Evolutionary conservation across 2,797 vertebrate genomes (phyloP).

Genomic region (Tinamus major): DNA sequence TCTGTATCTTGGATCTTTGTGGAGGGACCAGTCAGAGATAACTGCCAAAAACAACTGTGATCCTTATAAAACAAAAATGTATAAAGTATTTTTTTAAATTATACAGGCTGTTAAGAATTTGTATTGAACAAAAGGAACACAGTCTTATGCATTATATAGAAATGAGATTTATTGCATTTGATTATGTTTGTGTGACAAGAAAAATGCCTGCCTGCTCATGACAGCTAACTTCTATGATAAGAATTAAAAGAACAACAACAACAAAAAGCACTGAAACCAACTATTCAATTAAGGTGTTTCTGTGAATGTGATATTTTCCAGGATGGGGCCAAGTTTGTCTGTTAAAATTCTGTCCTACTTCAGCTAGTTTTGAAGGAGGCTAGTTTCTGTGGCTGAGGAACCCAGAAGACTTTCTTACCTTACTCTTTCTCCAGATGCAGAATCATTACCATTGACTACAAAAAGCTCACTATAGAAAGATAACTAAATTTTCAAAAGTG

Average conservation of each 20-base stretch:
- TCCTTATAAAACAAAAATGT: neutral
- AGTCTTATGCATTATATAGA: constrained; percentile 62
- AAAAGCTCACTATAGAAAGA: constrained; percentile 49
- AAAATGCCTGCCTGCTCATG: constrained; percentile 44
- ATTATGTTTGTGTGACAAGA: constrained; percentile 64
- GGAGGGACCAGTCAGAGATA: neutral
- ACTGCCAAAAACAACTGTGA: constrained; percentile 20
- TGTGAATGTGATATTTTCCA: constrained; percentile 48
- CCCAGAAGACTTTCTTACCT: neutral
- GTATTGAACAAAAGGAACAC: constrained; percentile 53
- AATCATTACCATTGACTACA: constrained; percentile 31
- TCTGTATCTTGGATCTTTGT: neutral
- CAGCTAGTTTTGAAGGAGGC: constrained; percentile 20
- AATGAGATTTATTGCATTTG: constrained; percentile 76
- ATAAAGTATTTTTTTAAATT: neutral
- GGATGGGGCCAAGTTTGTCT: constrained; percentile 15
- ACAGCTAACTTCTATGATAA: constrained; percentile 22
- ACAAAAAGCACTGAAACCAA: constrained; percentile 26
- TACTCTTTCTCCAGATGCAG: constrained; percentile 26
- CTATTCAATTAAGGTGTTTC: constrained; percentile 15
- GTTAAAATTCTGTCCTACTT: constrained; percentile 23
- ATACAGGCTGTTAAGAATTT: neutral
- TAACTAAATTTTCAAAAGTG: constrained; percentile 41
- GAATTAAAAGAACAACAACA: neutral
- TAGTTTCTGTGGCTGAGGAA: constrained; percentile 26